A percentile compares a stretch with the other conserved stretches of the same genome.
These are phyloP conservation scores for Euzetes globulus DNA, from an alignment of 2,888 invertebrate genomes.

Conservation along the genomic window DNA sequence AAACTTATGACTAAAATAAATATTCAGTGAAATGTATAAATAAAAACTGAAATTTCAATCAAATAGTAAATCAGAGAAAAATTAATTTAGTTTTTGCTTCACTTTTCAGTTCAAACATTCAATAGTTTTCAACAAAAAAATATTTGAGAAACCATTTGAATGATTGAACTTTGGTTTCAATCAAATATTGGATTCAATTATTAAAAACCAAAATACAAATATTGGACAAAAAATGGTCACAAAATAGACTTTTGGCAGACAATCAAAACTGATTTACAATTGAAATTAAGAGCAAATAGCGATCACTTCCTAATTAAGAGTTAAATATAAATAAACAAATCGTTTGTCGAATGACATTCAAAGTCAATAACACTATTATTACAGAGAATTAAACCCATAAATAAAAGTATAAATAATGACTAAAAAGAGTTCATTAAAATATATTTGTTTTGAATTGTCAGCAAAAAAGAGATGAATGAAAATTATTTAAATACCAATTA, in stretches of 20 bases:
- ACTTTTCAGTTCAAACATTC: neutral
- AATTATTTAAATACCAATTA: no score
- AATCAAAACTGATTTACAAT: conserved; percentile 17
- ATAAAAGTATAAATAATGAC: neutral
- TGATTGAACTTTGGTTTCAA: no score
- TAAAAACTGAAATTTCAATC: neutral
- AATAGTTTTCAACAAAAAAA: neutral
- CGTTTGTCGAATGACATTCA: neutral
- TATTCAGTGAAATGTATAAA: neutral
- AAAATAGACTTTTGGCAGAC: neutral
- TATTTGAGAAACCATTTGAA: neutral
- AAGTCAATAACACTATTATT: conserved; percentile 15
- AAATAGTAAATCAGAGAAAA: neutral
- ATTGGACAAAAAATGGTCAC: neutral
- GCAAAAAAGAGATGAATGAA: no score
- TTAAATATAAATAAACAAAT: conserved; percentile 7
- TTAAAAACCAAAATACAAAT: no score
- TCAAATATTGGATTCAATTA: no score
- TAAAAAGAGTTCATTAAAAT: neutral
- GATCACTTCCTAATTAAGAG: conserved; percentile 23
- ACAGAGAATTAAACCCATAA: neutral
- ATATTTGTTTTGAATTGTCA: no score
- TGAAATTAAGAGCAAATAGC: conserved; percentile 4
- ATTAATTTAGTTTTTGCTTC: neutral
- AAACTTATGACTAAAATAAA: neutral